Evolutionary conservation across 2,888 invertebrate species (phyloP).

Genomic region (Limnephilus rhombicus): DNA sequence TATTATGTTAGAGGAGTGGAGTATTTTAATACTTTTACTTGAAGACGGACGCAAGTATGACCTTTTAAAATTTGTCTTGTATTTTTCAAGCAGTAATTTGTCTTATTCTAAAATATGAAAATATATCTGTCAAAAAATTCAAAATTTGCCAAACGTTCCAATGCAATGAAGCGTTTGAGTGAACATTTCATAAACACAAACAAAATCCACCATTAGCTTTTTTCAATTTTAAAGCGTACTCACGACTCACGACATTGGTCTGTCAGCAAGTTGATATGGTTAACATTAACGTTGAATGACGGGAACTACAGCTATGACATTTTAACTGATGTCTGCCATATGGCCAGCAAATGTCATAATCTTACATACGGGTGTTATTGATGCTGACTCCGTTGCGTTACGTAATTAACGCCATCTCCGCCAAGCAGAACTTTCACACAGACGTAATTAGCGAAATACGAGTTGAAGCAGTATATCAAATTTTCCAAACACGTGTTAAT

Average conservation of each 20-base stretch:
- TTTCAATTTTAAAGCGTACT: background rate
- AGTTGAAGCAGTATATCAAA: background rate
- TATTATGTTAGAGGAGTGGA: too few species aligned
- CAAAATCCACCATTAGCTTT: background rate
- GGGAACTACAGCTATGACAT: background rate
- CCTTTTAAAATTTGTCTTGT: too few species aligned
- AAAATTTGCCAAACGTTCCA: background rate
- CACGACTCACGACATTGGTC: background rate
- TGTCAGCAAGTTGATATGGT: background rate
- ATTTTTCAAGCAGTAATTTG: background rate
- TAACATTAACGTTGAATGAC: background rate
- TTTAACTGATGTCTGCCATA: background rate
- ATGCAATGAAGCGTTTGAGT: background rate
- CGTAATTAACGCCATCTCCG: background rate
- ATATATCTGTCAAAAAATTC: background rate
- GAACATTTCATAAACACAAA: background rate
- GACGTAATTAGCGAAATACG: background rate
- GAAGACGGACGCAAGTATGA: too few species aligned
- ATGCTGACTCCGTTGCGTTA: background rate
- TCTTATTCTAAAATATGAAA: background rate
- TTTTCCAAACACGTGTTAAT: background rate
- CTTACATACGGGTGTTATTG: background rate
- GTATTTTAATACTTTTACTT: too few species aligned
- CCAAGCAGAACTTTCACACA: background rate
- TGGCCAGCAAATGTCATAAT: background rate